Evolutionary conservation across 2,113 vertebrate species (phyloP), one percentile per base, ranked within the genome.

Genomic region (Tragelaphus buxtoni): DNA sequence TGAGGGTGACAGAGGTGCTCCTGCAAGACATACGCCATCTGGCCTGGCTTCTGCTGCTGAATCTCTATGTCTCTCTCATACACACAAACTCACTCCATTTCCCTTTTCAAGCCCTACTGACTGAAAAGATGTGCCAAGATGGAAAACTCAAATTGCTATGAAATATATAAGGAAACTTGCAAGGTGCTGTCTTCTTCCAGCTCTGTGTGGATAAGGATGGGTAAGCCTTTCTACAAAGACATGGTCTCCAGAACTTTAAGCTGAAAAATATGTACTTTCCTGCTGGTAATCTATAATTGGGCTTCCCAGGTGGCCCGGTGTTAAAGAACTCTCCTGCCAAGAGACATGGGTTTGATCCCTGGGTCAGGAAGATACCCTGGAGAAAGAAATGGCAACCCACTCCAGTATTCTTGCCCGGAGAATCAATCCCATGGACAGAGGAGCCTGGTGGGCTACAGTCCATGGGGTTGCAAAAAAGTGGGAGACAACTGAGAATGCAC

Each of bases 1-100:
- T 83, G 84, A 93, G 51, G 49, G 63, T 88, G 96, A 94, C 26
- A 96, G 69, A 56, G 63, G 94, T 14, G n/a, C 7, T 80, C 84
- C 45, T 88, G 79, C 45, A 10, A 35, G 56, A 10, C 9, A 89
- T 47, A 58, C 7, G 45, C 42, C 32, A 76, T 32, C 63, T 93
- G 83, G 45, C 89, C 51, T 82, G 79, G 51, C n/a, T 95, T 92
- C 90, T 89, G 9, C 20, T 86, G 26, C 72, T 96, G 90, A 83
- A 63, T 9, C 1, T 1, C 94, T 12, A 22, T 39, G 18, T 63
- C 32, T 24, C 26, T 65, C 72, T 83, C 74, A 30, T 16, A 65
- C 35, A 32, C n/a, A 55, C 22, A 28, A 7, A n/a, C 14, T n/a
- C 30, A 13, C 2, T 10, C 18, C 56, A 28, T 20, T 45, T 61